phyloP scores from a whole-genome alignment of 2,888 invertebrate genomes.

The Drosophila algonquin region DNA sequence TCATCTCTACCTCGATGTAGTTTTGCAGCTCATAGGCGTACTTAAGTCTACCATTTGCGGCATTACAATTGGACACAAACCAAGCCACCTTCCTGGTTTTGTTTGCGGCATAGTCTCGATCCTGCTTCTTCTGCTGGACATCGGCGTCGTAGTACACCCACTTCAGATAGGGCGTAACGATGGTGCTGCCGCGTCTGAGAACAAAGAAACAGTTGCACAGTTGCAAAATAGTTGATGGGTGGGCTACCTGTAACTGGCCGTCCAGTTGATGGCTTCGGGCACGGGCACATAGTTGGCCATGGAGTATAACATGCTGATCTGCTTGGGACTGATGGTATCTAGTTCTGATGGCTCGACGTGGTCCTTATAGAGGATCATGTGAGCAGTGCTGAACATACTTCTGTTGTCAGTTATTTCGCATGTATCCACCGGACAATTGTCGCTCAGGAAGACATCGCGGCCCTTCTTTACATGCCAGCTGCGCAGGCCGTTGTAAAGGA shows the following conservation, averaged over 20 bases:
- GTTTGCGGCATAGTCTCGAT: constrained; percentile 92
- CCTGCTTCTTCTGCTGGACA: constrained; percentile 87
- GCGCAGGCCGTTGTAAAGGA: constrained; percentile 92
- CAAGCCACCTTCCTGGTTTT: constrained; percentile 98
- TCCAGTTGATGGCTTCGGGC: constrained; percentile 95
- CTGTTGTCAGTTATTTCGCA: constrained; percentile 91
- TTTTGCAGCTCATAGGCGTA: constrained; percentile 94
- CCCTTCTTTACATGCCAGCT: constrained; percentile 91
- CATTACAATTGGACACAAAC: constrained; percentile 99
- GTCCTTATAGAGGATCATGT: constrained; percentile 95
- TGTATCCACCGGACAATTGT: constrained; percentile 93
- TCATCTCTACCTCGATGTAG: constrained; percentile 87
- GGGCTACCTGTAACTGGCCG: constrained; percentile 93
- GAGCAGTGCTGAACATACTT: constrained; percentile 89
- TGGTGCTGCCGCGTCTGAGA: constrained; percentile 90
- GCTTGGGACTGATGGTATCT: constrained; percentile 87
- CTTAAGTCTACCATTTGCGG: constrained; percentile 93
- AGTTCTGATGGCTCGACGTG: constrained; percentile 89
- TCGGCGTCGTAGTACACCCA: constrained; percentile 94
- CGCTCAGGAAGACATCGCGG: constrained; percentile 87
- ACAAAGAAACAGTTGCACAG: neutral
- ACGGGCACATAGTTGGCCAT: constrained; percentile 93
- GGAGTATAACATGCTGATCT: constrained; percentile 96
- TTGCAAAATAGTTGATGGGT: neutral
- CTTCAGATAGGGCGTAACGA: constrained; percentile 97